phyloP scores from a whole-genome alignment of 2,797 vertebrate genomes.

The Leuciscus waleckii region DNA sequence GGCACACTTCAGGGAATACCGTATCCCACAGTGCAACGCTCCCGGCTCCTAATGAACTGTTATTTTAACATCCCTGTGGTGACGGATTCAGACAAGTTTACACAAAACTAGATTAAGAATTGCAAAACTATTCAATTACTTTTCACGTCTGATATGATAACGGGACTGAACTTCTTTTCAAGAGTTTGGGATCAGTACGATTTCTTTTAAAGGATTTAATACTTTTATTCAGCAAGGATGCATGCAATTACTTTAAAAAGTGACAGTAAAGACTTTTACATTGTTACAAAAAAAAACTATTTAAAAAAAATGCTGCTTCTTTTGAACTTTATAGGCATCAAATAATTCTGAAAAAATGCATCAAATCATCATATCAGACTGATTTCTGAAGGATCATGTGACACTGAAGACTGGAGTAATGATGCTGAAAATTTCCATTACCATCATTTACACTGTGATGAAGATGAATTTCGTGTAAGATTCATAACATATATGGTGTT shows the following conservation, averaged over 20 bases:
- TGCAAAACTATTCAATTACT: background rate
- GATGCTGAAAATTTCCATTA: background rate
- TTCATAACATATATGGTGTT: too few relatives aligned
- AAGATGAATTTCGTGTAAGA: too few relatives aligned
- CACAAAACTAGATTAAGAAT: background rate
- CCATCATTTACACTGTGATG: too few relatives aligned
- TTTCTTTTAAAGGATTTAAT: background rate
- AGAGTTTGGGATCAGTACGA: background rate
- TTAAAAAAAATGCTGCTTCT: background rate
- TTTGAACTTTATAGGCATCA: background rate
- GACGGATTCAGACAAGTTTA: background rate
- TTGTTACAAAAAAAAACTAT: background rate
- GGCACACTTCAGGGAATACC: background rate
- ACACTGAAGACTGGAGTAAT: background rate
- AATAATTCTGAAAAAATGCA: background rate
- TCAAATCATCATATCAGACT: rapidly evolving
- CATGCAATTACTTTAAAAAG: background rate
- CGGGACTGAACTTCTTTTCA: background rate
- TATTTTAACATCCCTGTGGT: background rate
- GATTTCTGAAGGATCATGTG: background rate
- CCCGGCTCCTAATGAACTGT: too few relatives aligned
- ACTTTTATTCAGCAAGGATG: background rate
- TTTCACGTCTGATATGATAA: background rate
- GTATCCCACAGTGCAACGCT: background rate
- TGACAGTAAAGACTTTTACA: background rate